Conservation (phyloP, 2,888 invertebrate genomes). For the Ennomos erosarius region DNA sequence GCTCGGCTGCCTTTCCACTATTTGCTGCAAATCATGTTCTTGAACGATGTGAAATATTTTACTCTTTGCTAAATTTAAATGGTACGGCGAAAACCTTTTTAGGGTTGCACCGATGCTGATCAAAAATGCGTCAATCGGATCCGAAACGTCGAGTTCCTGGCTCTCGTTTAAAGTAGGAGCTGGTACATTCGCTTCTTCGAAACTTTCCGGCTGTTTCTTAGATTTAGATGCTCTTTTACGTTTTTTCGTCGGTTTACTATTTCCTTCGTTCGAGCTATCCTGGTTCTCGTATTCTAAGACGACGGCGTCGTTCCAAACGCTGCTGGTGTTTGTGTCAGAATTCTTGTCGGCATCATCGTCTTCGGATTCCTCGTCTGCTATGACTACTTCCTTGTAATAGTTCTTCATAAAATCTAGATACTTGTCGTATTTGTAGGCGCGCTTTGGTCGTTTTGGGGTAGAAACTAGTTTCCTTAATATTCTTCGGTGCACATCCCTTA, state of each 20-base stretch:
- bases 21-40: conserved; percentile 78
- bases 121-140: conserved; percentile 75
- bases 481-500: conserved; percentile 74
- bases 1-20: conserved; percentile 61
- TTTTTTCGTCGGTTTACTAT: conserved; percentile 45
- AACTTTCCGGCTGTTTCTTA: conserved; percentile 43
- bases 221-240: conserved; percentile 45
- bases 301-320: conserved; percentile 32
- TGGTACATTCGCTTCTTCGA: conserved; percentile 42
- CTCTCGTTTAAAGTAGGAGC: conserved; percentile 49
- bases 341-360: conserved; percentile 38
- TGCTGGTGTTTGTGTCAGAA: conserved; percentile 13
- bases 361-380: conserved; percentile 48
- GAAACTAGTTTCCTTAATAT: conserved; percentile 59
- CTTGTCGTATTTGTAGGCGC: conserved; percentile 70
- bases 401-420: conserved; percentile 69
- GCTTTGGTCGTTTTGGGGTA: conserved; percentile 46
- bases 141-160: conserved; percentile 61
- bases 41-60: conserved; percentile 79
- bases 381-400: conserved; percentile 66
- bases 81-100: conserved; percentile 74
- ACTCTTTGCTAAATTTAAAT: conserved; percentile 76
- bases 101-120: conserved; percentile 73
- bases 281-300: conserved; percentile 47
- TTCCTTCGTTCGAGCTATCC: conserved; percentile 47